phyloP scores from a whole-genome alignment of 2,888 invertebrate species.

The Branchellion lobata region DNA sequence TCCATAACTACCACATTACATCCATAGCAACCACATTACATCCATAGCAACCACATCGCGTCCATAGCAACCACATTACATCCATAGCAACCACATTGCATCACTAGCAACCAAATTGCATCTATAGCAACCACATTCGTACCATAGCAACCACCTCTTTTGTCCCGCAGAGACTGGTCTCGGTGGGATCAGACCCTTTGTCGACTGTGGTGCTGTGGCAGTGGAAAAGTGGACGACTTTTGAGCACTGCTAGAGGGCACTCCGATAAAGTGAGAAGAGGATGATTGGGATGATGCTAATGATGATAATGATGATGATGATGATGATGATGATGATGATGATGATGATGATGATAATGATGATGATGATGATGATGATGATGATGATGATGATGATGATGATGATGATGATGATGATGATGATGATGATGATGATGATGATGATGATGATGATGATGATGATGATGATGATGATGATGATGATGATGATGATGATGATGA shows the following conservation, averaged over 20 bases:
- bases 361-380: constrained; percentile 26
- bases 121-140: no score
- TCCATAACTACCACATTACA: no score
- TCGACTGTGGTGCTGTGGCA: constrained; percentile 62
- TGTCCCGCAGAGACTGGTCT: constrained; percentile 59
- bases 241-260: constrained; percentile 60
- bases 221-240: constrained; percentile 61
- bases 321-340: background rate
- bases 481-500: background rate
- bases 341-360: constrained; percentile 30
- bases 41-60: no score
- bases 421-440: constrained; percentile 34
- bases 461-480: constrained; percentile 14
- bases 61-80: no score
- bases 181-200: constrained; percentile 60
- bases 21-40: no score
- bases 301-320: no score
- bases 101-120: no score
- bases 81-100: no score
- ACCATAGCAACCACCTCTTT: no score
- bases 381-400: constrained; percentile 21
- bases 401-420: no score
- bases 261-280: constrained; percentile 58
- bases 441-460: no score
- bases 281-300: no score